Evolutionary conservation across 2,888 invertebrate genomes (phyloP).

Genomic region (Phyto melanocephala): DNA sequence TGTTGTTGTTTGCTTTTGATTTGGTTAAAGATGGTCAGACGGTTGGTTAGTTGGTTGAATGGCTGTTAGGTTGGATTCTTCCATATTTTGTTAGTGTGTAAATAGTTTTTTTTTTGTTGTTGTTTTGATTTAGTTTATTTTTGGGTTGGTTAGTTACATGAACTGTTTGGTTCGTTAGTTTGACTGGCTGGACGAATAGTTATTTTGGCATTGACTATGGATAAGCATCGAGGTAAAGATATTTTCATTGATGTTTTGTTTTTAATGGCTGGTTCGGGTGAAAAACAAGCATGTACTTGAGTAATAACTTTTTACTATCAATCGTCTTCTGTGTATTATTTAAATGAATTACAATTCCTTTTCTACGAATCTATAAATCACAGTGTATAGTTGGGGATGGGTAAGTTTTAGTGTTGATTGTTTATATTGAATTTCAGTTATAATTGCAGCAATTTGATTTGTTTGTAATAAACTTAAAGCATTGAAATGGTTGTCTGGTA

Average conservation of each 20-base stretch:
- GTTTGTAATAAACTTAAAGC: no score
- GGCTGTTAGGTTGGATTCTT: no score
- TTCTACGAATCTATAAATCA: background rate
- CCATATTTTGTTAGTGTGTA: no score
- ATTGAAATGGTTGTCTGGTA: no score
- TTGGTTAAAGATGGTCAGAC: background rate
- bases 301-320: background rate
- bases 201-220: slow-evolving; percentile 16
- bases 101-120: no score
- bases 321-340: background rate
- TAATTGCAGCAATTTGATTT: background rate
- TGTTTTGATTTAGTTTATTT: no score
- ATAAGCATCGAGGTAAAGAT: background rate
- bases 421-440: background rate
- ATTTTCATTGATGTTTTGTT: background rate
- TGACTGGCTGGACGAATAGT: background rate
- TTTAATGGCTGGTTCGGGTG: background rate
- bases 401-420: background rate
- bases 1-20: background rate
- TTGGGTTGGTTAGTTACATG: no score
- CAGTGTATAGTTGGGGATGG: background rate
- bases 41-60: no score
- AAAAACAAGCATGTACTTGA: background rate
- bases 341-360: background rate
- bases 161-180: background rate